Evolutionary conservation across 2,113 vertebrate genomes (phyloP).

Genomic region (Psittacus erithacus): DNA sequence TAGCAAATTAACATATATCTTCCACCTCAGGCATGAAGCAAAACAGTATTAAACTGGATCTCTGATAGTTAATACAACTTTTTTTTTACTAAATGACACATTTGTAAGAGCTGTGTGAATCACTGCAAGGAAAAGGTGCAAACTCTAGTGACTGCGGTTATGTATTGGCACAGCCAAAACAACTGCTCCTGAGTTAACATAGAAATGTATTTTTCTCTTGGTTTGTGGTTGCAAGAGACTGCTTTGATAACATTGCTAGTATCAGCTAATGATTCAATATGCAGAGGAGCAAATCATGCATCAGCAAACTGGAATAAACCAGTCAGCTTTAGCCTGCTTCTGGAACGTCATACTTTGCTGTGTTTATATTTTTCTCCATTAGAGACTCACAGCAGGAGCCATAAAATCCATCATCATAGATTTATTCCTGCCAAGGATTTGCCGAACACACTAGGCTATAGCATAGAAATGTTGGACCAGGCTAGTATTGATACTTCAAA

Average conservation of each 20-base stretch:
- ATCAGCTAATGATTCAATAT: background rate
- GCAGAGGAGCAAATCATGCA: background rate
- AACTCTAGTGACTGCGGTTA: background rate
- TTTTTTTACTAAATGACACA: background rate
- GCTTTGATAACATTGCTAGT: background rate
- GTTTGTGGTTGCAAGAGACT: background rate
- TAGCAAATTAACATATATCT: background rate
- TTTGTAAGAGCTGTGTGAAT: background rate
- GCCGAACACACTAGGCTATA: background rate
- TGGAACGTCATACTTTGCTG: background rate
- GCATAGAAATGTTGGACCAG: background rate
- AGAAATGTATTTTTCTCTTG: background rate
- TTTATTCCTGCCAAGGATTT: background rate
- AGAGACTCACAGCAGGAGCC: constrained; percentile 3
- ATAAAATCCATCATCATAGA: background rate
- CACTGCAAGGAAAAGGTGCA: background rate
- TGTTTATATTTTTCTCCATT: constrained; percentile 38
- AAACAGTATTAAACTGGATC: background rate
- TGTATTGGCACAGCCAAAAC: background rate
- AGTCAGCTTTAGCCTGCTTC: background rate
- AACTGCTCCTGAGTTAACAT: background rate
- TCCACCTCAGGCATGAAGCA: background rate
- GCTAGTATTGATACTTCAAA: background rate
- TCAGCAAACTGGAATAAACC: constrained; percentile 14
- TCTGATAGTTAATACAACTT: background rate